These are phyloP conservation scores for Daubentonia madagascariensis DNA, from an alignment of 2,113 vertebrate genomes.

Conservation along the genomic window DNA sequence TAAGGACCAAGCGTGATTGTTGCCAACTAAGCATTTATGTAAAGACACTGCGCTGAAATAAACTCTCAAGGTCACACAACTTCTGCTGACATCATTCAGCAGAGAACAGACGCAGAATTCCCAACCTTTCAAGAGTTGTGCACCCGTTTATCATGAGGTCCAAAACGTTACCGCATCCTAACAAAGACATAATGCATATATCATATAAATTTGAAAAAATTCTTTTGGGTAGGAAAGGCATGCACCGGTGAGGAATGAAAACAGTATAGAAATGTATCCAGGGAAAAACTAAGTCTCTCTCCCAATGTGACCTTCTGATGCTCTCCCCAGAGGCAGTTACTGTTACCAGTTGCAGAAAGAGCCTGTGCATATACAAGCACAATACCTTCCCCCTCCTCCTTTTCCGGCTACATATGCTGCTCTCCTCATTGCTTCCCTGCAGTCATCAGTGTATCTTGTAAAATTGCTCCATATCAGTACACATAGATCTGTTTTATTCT, in stretches of 20 bases:
- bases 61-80: neutral
- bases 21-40: neutral
- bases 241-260: neutral
- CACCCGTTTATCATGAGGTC: neutral
- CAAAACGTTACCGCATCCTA: neutral
- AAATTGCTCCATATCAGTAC: neutral
- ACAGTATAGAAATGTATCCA: neutral
- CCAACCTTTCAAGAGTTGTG: neutral
- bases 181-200: neutral
- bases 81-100: neutral
- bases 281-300: neutral
- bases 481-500: neutral
- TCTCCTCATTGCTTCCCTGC: neutral
- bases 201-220: neutral
- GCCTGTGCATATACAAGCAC: neutral
- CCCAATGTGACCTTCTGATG: neutral
- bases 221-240: neutral
- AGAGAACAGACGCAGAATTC: neutral
- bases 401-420: fast-evolving
- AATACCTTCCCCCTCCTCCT: neutral
- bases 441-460: neutral
- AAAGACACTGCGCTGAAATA: neutral
- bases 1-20: neutral
- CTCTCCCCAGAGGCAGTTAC: neutral
- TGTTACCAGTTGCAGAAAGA: neutral